Base-by-base conservation (phyloP, 2,113 vertebrate species). In the Heterotis niloticus region DNA sequence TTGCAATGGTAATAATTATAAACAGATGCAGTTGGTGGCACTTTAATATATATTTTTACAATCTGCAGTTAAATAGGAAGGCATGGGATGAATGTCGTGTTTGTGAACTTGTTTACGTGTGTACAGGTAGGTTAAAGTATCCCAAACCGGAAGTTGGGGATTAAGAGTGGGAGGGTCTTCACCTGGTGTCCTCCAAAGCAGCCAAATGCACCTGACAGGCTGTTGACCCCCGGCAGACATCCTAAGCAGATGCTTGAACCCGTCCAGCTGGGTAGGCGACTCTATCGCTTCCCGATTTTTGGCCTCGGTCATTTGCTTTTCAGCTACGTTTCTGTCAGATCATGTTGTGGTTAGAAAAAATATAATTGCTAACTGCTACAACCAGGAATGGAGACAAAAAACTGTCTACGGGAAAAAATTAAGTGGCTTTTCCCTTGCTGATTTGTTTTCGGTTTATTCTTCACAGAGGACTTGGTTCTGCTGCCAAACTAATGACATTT, bases 191-290 rank as follows among this genome's bases (percentile, higher is more conserved):
- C 78, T 18, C 28, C 54, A 78, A 60, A 69, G 72, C 66, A 54
- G 75, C 65, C 83, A 84, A 80, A 82, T 82, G 84, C 84, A 83
- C 81, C 67, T 26, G 77, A 80, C 76, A 86, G 81, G 75, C 87
- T 78, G 82, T 82, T 83, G 84, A 85, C 84, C 78, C 69, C 76
- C 72, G 78, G 60, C 82, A 81, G 73, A 75, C 78, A 72, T 66
- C 64, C 69, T 44, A 72, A 13, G 79, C 81, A 81, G 80, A 86
- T 81, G 76, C 76, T 76, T 83, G 85, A 84, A 80, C 62, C 28
- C 66, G 68, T 86, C 83, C 83, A 66, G 28, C 34, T 23, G 60
- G 9, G 44, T 57, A 56, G 66, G 75, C 54, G 67, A 62, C 69
- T 76, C 80, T 44, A 83, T 81, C 81, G 60, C 79, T 80, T 59